Base-by-base conservation (phyloP, 2,888 invertebrate genomes). In the Trachelus iudaicus region DNA sequence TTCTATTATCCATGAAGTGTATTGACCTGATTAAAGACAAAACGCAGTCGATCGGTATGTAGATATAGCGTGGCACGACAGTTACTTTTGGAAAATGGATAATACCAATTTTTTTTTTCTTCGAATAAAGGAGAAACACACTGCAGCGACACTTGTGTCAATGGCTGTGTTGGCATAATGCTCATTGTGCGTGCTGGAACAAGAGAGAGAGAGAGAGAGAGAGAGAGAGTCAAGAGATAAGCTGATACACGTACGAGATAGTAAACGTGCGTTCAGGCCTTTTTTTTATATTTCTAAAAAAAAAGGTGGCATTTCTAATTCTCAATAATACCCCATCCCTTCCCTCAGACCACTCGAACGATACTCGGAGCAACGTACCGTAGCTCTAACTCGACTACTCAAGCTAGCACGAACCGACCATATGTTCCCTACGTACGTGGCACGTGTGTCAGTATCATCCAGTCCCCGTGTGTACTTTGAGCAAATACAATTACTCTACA, bases 141-240 rank as follows among this genome's bases (percentile, higher is more conserved):
- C 81, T 81, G 83, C 83, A 82, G 56, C 82, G 84, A 83, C 87
- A 88, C 87, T 89, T 88, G 88, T 88, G 87, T 87, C 88, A 87
- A 87, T 87, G 85, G 86, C 83, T 82, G 82, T 83, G 83, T 83
- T 87, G 86, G 86, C 85, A 86, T 85, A 83, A 84, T 84, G 83
- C 84, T 85, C 79, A 87, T 87, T 85, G 84, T 85, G 82, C 80
- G 79, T 79, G 82, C 83, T 56, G 56, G 23, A 23, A 56, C 9
- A 56, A 15, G 23, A 56, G 23, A 56, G 23, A 56, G 56, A 56
- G 6, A 23, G 56, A 56, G 6, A 23, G 56, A 40, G 4, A 35
- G 34, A 35, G 12, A 35, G 35, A 35, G 35, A 40, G 35, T 35
- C 9, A 23, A 56, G 15, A 23, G 40, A 40, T 6, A 40, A 40